phyloP scores from a whole-genome alignment of 2,113 vertebrate genomes.

The Dascyllus trimaculatus region DNA sequence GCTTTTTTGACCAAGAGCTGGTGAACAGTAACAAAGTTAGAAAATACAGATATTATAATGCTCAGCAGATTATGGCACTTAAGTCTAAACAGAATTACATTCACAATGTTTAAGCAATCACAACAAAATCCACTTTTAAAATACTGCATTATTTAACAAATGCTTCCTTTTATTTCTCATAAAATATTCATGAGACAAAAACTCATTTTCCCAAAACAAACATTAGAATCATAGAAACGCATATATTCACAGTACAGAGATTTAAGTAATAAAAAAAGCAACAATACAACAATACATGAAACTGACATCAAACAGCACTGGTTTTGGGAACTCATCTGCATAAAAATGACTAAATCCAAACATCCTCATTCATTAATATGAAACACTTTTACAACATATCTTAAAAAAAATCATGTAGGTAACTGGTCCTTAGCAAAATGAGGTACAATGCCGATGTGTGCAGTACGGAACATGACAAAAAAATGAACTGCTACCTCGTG shows the following conservation, averaged over 20 bases:
- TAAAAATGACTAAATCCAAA: constrained; percentile 35
- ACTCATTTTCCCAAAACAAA: not conserved
- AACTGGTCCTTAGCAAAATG: constrained; percentile 45
- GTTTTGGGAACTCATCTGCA: not conserved
- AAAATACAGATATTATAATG: not conserved
- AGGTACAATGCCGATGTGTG: constrained; percentile 30
- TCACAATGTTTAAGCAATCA: not conserved
- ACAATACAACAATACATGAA: constrained; percentile 25
- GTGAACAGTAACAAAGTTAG: not conserved
- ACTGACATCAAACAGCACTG: constrained; percentile 18
- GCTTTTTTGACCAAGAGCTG: not conserved
- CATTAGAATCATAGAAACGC: constrained; percentile 42
- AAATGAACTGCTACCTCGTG: not conserved
- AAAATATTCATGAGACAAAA: constrained; percentile 56
- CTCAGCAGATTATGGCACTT: not conserved
- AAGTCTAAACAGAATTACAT: not conserved
- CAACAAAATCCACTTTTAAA: not conserved
- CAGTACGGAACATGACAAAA: not conserved
- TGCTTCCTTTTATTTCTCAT: constrained; percentile 70
- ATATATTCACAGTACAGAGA: constrained; percentile 66
- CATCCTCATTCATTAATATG: constrained; percentile 10
- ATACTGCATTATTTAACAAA: constrained; percentile 34
- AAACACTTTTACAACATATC: constrained; percentile 35
- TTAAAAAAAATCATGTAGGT: constrained; percentile 29
- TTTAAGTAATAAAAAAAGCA: constrained; percentile 14